Evolutionary conservation across 2,797 vertebrate genomes (phyloP).

Genomic region (Chrysocyon brachyurus): DNA sequence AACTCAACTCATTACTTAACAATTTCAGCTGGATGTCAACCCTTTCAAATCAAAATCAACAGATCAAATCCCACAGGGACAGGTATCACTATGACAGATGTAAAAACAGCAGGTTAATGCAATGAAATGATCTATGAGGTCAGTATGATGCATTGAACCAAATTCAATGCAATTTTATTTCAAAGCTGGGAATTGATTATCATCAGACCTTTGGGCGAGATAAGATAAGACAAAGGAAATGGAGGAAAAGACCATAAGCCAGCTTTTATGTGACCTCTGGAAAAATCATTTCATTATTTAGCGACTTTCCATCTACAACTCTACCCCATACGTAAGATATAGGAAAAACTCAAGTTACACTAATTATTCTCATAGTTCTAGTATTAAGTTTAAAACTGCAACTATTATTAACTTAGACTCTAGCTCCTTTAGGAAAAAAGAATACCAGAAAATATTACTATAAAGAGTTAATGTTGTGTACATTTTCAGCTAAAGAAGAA

Average conservation of each 20-base stretch:
- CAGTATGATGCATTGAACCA: not conserved
- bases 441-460: not conserved
- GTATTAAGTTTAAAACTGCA: not conserved
- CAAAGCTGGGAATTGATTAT: not conserved
- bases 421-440: not conserved
- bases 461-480: not conserved
- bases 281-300: not conserved
- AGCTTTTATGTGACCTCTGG: not conserved
- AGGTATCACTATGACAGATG: not conserved
- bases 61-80: not conserved
- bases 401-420: not conserved
- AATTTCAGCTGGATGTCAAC: not conserved
- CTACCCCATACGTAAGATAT: not conserved
- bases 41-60: slow-evolving; percentile 12
- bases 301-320: not conserved
- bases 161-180: slow-evolving; percentile 13
- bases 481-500: not conserved
- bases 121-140: not conserved
- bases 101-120: not conserved
- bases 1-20: not conserved
- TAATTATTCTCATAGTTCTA: not conserved
- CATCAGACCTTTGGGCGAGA: not conserved
- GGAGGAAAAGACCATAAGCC: not conserved
- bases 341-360: not conserved
- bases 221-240: not conserved